phyloP scores from a whole-genome alignment of 2,797 vertebrate genomes.

The Scomberomorus guttatus region DNA sequence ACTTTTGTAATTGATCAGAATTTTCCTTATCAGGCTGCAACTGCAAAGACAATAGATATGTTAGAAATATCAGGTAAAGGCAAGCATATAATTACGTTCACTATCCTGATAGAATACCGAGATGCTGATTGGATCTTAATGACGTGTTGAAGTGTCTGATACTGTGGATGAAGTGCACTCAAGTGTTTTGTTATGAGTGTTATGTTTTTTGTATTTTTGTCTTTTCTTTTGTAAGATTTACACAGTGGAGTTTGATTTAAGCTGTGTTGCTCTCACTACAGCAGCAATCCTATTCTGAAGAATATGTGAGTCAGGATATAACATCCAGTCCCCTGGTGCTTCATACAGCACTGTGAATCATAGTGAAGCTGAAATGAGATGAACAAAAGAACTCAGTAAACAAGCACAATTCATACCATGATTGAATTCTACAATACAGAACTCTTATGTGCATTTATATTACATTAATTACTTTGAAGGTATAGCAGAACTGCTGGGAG shows the following conservation, averaged over 20 bases:
- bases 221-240: slow-evolving; percentile 3
- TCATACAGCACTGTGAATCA: slow-evolving; percentile 22
- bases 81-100: neutral
- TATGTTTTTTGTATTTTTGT: slow-evolving; percentile 1
- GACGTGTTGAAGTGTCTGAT: neutral
- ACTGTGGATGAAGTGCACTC: neutral
- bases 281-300: slow-evolving; percentile 35
- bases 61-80: too few species aligned
- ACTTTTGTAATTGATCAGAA: too few species aligned
- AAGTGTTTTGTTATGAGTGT: too few species aligned
- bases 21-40: too few species aligned
- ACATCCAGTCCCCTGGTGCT: slow-evolving; percentile 35
- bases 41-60: too few species aligned
- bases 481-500: neutral
- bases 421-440: slow-evolving; percentile 25
- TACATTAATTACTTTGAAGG: slow-evolving; percentile 37
- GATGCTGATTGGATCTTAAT: neutral
- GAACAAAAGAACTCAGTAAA: slow-evolving; percentile 31
- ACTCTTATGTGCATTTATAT: slow-evolving; percentile 23
- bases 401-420: slow-evolving; percentile 18
- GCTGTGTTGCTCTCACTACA: slow-evolving; percentile 15
- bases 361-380: neutral
- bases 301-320: slow-evolving; percentile 36
- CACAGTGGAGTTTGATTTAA: slow-evolving; percentile 22
- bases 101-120: neutral